Evolutionary conservation across 2,888 invertebrate genomes (phyloP).

Genomic region (Dasysyrphus albostriatus): DNA sequence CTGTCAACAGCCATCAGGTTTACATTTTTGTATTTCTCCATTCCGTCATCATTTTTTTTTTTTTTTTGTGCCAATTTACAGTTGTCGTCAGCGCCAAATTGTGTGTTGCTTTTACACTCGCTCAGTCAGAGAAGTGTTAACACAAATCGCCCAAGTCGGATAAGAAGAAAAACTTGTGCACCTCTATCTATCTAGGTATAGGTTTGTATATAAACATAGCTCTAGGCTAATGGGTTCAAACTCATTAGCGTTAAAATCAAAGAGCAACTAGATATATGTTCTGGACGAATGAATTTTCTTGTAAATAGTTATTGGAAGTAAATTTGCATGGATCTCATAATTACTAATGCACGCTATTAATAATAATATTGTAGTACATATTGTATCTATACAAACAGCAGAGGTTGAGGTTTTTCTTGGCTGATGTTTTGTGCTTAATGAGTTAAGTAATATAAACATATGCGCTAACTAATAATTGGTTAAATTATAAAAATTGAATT

Average conservation of each 20-base stretch:
- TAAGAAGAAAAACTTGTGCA: slow-evolving; percentile 43
- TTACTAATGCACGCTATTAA: slow-evolving; percentile 55
- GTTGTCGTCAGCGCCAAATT: slow-evolving; percentile 18
- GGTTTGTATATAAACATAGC: neutral
- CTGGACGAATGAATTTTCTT: slow-evolving; percentile 19
- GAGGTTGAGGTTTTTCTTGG: neutral
- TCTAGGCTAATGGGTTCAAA: slow-evolving; percentile 66
- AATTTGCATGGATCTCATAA: slow-evolving; percentile 61
- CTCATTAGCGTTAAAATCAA: slow-evolving; percentile 68
- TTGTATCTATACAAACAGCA: slow-evolving; percentile 11
- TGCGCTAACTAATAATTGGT: neutral
- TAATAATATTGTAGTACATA: slow-evolving; percentile 11
- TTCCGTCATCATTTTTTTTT: slow-evolving; percentile 17
- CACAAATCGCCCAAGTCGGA: slow-evolving; percentile 14
- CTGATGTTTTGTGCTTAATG: slow-evolving; percentile 13
- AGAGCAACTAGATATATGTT: slow-evolving; percentile 39
- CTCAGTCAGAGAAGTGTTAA: slow-evolving; percentile 26
- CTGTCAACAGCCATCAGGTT: slow-evolving; percentile 26
- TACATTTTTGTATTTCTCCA: slow-evolving; percentile 2
- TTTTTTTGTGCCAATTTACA: slow-evolving; percentile 7
- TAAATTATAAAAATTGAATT: neutral
- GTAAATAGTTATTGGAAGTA: slow-evolving; percentile 42
- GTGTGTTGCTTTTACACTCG: neutral
- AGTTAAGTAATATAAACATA: slow-evolving; percentile 23
- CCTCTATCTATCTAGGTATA: neutral